Evolutionary conservation across 2,113 vertebrate species (phyloP).

Genomic region (Hippocampus abdominalis): DNA sequence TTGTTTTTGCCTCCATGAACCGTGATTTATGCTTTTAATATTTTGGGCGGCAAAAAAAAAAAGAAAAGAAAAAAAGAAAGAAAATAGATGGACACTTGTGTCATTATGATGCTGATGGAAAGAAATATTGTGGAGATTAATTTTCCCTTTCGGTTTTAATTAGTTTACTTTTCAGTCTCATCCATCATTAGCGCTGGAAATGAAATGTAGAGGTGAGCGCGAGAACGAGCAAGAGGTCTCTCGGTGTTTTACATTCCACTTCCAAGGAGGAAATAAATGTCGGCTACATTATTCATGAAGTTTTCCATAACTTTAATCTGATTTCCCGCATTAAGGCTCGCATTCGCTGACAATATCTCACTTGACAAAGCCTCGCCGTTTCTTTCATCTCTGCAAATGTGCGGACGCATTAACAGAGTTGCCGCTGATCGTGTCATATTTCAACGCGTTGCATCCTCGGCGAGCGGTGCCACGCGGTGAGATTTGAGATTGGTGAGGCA

Average conservation of each 20-base stretch:
- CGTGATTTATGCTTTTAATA: constrained; percentile 10
- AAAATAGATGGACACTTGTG: neutral
- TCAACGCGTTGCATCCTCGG: neutral
- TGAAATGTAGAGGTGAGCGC: neutral
- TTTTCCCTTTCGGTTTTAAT: constrained; percentile 5
- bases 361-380: neutral
- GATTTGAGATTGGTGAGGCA: no score
- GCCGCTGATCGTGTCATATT: neutral
- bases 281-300: constrained; percentile 8
- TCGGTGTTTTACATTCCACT: constrained; percentile 7
- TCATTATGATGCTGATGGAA: constrained; percentile 2
- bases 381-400: neutral
- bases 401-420: neutral
- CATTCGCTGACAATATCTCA: constrained; percentile 7
- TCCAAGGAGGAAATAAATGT: constrained; percentile 2
- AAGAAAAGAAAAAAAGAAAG: neutral
- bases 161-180: constrained; percentile 2
- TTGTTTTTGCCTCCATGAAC: neutral
- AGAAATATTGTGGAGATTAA: constrained; percentile 10
- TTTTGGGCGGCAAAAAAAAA: neutral
- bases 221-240: neutral
- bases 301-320: constrained; percentile 7
- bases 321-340: constrained; percentile 1
- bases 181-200: constrained; percentile 1
- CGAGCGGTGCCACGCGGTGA: no score